Evolutionary conservation across 2,113 vertebrate genomes (phyloP).

Genomic region (Alectura lathami): DNA sequence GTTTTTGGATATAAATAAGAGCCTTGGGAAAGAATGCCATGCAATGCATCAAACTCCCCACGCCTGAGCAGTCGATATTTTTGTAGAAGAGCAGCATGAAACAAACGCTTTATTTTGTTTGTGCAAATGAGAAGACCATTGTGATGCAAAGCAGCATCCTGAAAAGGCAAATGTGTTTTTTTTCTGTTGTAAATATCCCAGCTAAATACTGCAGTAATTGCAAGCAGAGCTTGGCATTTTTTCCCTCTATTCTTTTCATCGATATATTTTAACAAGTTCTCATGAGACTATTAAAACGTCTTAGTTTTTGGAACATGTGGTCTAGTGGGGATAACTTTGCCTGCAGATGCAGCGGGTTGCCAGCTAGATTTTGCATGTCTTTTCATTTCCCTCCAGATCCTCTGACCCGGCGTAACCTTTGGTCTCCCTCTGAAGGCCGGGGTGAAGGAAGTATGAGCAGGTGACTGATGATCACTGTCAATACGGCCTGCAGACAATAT

Average conservation of each 20-base stretch:
- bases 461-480: conserved; percentile 85
- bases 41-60: not conserved
- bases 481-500: conserved; percentile 77
- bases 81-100: conserved; percentile 38
- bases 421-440: conserved; percentile 71
- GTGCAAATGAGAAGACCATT: conserved; percentile 69
- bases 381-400: conserved; percentile 79
- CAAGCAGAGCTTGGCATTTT: conserved; percentile 63
- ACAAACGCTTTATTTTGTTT: conserved; percentile 69
- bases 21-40: not conserved
- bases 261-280: conserved; percentile 76
- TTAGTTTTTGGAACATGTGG: conserved; percentile 75
- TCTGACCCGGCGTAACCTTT: conserved; percentile 84
- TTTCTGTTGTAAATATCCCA: conserved; percentile 58
- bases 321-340: conserved; percentile 67
- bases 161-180: conserved; percentile 60
- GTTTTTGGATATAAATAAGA: not conserved
- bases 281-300: conserved; percentile 75
- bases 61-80: conserved; percentile 54
- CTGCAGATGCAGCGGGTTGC: conserved; percentile 64
- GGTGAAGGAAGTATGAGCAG: conserved; percentile 82
- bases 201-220: conserved; percentile 70
- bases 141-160: conserved; percentile 73
- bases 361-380: conserved; percentile 71
- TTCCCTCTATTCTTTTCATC: conserved; percentile 67